Evolutionary conservation across 2,113 vertebrate species (phyloP), one percentile per base, ranked within the genome.

Genomic region (Podiceps cristatus): DNA sequence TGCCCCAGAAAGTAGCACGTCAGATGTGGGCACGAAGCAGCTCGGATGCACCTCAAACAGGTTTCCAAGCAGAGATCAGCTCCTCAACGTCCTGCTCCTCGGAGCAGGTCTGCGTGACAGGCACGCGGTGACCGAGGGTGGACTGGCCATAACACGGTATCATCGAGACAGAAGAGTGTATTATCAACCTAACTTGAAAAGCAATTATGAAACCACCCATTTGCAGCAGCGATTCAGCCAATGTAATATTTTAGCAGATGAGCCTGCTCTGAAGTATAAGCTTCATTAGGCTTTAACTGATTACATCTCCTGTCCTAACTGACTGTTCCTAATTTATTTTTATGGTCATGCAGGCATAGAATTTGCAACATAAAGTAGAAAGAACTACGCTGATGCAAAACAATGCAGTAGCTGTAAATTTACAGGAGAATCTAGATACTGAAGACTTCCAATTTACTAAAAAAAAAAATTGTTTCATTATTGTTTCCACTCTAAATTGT

Each of bases 261-360:
- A 87, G 73, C 37, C 67, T 59, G 82, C 72, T 87, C 55, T 59
- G 78, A 79, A 53, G 45, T 64, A 69, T 29, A 63, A 63, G 87
- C 91, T 66, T 90, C 87, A 64, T 87, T 71, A 84, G 78, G 82
- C 73, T 84, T 86, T 79, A 95, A 86, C 55, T 74, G 73, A 93
- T 90, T 55, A 79, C 67, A 49, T 83, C 69, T 79, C 67, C 60
- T 55, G 56, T 59, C 67, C 82, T 64, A 83, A 87, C 59, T 2
- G 7, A 90, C 49, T 9, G 44, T 25, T 93, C 67, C 28, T 52
- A 11, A 87, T 78, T 90, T 83, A 74, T 55, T 71, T 79, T 67
- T 79, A 90, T 19, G 73, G 77, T 68, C 60, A 64, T 24, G 37
- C 72, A 90, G 78, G 67, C 77, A 91, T 50, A 84, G 60, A 59